Evolutionary conservation across 2,888 invertebrate genomes (phyloP).

Genomic region (Achlya flavicornis): DNA sequence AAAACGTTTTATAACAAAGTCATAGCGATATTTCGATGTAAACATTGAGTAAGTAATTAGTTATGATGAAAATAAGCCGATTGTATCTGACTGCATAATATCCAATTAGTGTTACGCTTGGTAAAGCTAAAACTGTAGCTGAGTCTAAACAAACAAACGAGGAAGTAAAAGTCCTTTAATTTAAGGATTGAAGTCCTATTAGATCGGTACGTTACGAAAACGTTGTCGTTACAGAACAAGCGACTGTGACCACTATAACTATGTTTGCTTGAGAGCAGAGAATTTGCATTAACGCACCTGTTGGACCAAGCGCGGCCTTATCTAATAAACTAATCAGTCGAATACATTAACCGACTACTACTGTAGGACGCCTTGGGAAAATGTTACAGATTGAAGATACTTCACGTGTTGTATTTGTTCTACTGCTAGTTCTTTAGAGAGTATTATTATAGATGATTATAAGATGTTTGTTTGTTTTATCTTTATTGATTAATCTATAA

Average conservation of each 20-base stretch:
- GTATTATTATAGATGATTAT: neutral
- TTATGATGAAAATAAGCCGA: conserved; percentile 34
- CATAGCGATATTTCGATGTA: conserved; percentile 19
- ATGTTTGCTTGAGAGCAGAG: conserved; percentile 20
- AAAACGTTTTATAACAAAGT: conserved; percentile 19
- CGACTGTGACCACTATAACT: conserved; percentile 20
- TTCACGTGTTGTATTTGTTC: conserved; percentile 8
- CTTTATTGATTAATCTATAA: neutral
- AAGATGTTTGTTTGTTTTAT: conserved; percentile 6
- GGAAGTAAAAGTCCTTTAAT: conserved; percentile 73
- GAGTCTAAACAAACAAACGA: conserved; percentile 30
- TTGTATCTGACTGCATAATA: conserved; percentile 55
- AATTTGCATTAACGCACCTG: conserved; percentile 71
- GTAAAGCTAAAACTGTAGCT: conserved; percentile 46
- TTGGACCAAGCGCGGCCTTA: conserved; percentile 41
- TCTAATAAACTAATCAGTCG: conserved; percentile 58
- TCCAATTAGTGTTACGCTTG: conserved; percentile 53
- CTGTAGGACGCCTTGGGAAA: conserved; percentile 52
- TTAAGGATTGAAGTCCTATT: conserved; percentile 55
- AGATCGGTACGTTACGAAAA: conserved; percentile 54
- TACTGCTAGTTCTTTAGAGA: conserved; percentile 2
- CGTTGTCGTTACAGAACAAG: conserved; percentile 39
- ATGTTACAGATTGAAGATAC: conserved; percentile 48
- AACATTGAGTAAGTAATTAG: conserved; percentile 35
- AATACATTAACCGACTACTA: conserved; percentile 45